phyloP scores from a whole-genome alignment of 2,113 vertebrate species.

The Girardinichthys multiradiatus region DNA sequence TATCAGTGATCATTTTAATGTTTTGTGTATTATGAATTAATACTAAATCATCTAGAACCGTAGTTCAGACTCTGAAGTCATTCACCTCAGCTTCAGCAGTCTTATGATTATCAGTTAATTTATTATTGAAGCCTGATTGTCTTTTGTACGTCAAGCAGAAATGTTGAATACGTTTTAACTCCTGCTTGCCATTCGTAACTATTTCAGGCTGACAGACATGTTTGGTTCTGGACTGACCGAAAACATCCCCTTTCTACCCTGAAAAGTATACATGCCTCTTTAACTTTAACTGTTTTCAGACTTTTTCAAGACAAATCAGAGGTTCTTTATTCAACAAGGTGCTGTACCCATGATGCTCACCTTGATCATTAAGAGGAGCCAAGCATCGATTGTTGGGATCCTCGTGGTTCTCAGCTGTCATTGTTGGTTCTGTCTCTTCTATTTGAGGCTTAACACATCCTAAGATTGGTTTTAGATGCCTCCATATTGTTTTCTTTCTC shows the following conservation, averaged over 20 bases:
- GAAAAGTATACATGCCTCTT: not conserved
- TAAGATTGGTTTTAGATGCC: fast-evolving
- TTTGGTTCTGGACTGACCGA: not conserved
- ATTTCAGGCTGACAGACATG: not conserved
- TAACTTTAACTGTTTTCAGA: not conserved
- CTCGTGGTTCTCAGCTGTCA: fast-evolving
- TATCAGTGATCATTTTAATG: too few relatives aligned
- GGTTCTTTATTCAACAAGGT: not conserved
- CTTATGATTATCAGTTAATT: not conserved
- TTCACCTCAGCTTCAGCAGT: not conserved
- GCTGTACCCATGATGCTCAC: not conserved
- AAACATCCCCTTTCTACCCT: not conserved
- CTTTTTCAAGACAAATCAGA: not conserved
- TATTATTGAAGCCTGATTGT: too few relatives aligned
- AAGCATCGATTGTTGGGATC: not conserved
- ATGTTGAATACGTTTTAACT: too few relatives aligned
- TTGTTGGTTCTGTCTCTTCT: not conserved
- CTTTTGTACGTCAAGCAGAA: too few relatives aligned
- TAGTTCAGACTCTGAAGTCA: not conserved
- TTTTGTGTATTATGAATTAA: too few relatives aligned
- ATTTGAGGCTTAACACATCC: conserved; percentile 53
- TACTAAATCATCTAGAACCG: too few relatives aligned
- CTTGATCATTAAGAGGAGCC: fast-evolving
- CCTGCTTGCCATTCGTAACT: too few relatives aligned
- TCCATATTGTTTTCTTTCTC: conserved; percentile 21